phyloP scores from a whole-genome alignment of 2,797 vertebrate species.

The Bradypus variegatus region DNA sequence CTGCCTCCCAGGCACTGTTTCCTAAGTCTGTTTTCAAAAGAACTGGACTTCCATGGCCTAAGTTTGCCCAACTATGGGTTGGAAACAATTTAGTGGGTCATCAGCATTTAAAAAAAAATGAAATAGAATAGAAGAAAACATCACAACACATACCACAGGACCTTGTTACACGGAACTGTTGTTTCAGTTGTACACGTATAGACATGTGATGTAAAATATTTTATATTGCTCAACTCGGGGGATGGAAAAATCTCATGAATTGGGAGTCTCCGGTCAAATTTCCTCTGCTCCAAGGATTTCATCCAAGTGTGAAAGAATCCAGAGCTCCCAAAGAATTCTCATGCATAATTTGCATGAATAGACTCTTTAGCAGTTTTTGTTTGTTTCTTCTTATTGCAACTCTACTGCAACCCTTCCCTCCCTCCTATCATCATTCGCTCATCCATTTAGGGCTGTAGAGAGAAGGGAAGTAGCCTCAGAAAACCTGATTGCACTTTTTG shows the following conservation, averaged over 20 bases:
- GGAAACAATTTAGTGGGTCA: neutral
- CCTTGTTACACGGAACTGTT: neutral
- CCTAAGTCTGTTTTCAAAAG: neutral
- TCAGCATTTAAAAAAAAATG: neutral
- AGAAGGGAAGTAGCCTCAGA: neutral
- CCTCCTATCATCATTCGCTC: neutral
- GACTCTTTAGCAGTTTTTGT: neutral
- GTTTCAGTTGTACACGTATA: neutral
- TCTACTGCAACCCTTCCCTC: neutral
- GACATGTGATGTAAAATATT: neutral
- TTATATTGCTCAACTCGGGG: neutral
- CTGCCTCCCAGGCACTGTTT: neutral
- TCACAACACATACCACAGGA: neutral
- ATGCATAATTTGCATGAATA: neutral
- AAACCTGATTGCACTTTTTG: neutral
- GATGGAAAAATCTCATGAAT: neutral
- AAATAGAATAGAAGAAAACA: neutral
- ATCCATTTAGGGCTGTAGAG: neutral
- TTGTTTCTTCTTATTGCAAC: neutral
- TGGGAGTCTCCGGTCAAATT: neutral
- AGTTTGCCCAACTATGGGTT: neutral
- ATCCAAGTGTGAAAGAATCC: neutral
- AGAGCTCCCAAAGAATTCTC: neutral
- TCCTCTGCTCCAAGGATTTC: neutral
- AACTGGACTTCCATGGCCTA: neutral